Evolutionary conservation across 2,888 invertebrate genomes (phyloP).

Genomic region (Ennomos quercinarius): DNA sequence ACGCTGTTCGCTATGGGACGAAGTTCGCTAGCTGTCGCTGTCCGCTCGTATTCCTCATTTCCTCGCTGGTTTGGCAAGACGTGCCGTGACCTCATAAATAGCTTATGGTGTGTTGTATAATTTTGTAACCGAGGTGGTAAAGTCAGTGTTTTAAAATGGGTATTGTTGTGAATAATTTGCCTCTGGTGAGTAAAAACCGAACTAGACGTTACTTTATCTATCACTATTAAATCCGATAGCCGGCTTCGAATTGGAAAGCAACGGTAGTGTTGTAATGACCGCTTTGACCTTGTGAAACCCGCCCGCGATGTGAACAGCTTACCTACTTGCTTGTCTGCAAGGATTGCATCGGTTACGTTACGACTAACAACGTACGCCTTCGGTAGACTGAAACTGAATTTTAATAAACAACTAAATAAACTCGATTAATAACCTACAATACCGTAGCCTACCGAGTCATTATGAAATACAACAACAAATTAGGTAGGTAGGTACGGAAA

Average conservation of each 20-base stretch:
- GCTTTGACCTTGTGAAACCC: slow-evolving; percentile 85
- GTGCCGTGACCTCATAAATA: slow-evolving; percentile 57
- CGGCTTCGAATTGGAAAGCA: slow-evolving; percentile 79
- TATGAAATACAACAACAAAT: too few relatives aligned
- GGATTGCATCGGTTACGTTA: slow-evolving; percentile 51
- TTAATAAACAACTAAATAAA: too few relatives aligned
- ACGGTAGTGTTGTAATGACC: slow-evolving; percentile 82
- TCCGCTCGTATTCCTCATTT: slow-evolving; percentile 68
- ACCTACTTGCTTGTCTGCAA: slow-evolving; percentile 58
- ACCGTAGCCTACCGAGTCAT: too few relatives aligned
- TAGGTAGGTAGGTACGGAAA: too few relatives aligned
- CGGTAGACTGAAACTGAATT: too few relatives aligned
- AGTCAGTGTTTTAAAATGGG: slow-evolving; percentile 66
- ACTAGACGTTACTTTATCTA: slow-evolving; percentile 40
- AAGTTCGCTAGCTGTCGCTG: slow-evolving; percentile 45
- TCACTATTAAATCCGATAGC: slow-evolving; percentile 49
- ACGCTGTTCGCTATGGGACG: slow-evolving; percentile 58
- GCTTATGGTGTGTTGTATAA: slow-evolving; percentile 58
- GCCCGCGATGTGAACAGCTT: slow-evolving; percentile 76
- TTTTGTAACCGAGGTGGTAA: slow-evolving; percentile 43
- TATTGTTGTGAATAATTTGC: slow-evolving; percentile 76
- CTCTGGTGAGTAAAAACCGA: slow-evolving; percentile 65
- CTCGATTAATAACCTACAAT: too few relatives aligned
- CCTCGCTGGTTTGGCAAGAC: slow-evolving; percentile 73
- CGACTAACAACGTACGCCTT: background rate